These are phyloP conservation scores for Chanos chanos DNA, from an alignment of 2,797 vertebrate species.

Conservation along the genomic window DNA sequence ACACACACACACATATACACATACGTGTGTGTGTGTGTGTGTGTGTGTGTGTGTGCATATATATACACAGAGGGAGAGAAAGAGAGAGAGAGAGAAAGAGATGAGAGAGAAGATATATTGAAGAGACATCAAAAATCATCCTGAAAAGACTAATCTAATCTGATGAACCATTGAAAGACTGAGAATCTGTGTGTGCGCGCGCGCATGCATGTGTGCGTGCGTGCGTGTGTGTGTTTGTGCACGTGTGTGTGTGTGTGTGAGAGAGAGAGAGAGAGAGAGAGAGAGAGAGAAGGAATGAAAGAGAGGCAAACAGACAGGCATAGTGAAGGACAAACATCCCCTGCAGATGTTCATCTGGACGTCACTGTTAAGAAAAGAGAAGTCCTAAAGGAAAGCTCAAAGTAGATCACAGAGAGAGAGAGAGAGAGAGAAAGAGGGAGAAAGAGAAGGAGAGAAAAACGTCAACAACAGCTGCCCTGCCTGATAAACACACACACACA, in stretches of 20 bases:
- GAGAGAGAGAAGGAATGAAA: not conserved
- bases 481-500: constrained; percentile 4
- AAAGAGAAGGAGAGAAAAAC: constrained; percentile 7
- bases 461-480: constrained; percentile 29
- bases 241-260: not conserved
- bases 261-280: not conserved
- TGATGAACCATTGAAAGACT: too few species aligned
- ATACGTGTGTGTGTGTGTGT: too few species aligned
- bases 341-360: constrained; percentile 14
- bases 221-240: not conserved
- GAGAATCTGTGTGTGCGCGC: constrained; percentile 14
- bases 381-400: constrained; percentile 1
- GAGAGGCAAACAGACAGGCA: not conserved
- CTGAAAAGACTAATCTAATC: too few species aligned
- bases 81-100: too few species aligned
- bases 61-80: too few species aligned
- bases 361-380: not conserved
- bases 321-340: constrained; percentile 28
- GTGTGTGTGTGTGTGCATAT: too few species aligned
- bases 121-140: too few species aligned
- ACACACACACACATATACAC: too few species aligned
- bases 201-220: constrained; percentile 9
- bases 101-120: too few species aligned
- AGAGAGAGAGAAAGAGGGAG: constrained; percentile 3
- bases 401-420: constrained; percentile 10